Conservation (phyloP, 1,140 invertebrate genomes). For the Rhopalosiphum maidis region DNA sequence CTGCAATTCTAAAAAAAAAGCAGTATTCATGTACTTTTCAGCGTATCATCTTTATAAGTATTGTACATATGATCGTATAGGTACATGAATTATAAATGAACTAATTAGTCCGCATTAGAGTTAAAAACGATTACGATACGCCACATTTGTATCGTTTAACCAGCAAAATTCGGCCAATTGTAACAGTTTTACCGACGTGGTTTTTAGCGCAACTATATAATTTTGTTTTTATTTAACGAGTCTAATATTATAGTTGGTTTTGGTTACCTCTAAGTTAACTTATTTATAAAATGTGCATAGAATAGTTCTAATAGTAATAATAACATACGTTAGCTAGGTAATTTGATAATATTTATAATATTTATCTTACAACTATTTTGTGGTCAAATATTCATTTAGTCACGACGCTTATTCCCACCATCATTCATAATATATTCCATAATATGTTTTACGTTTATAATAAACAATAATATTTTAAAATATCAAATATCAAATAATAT, state of each 20-base stretch:
- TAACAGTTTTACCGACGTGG: neutral
- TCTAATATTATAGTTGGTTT: neutral
- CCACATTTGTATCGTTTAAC: slow-evolving; percentile 15
- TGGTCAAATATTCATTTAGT: neutral
- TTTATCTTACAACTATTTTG: neutral
- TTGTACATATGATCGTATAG: neutral
- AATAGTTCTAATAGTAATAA: neutral
- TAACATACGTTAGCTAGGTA: neutral
- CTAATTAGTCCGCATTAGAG: slow-evolving; percentile 32
- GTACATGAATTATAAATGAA: slow-evolving; percentile 14
- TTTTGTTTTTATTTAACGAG: neutral
- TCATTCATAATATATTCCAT: neutral
- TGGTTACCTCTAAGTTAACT: neutral
- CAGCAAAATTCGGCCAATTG: neutral
- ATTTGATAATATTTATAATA: neutral
- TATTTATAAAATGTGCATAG: neutral
- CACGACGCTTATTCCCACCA: neutral
- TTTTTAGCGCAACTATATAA: neutral
- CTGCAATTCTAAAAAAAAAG: neutral
- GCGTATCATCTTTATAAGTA: neutral
- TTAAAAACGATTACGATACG: neutral
- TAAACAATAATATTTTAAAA: neutral
- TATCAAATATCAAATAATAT: neutral
- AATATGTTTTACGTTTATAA: neutral
- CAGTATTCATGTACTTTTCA: neutral